These are phyloP conservation scores for Morus bassanus DNA, from an alignment of 2,797 vertebrate genomes.

Conservation along the genomic window DNA sequence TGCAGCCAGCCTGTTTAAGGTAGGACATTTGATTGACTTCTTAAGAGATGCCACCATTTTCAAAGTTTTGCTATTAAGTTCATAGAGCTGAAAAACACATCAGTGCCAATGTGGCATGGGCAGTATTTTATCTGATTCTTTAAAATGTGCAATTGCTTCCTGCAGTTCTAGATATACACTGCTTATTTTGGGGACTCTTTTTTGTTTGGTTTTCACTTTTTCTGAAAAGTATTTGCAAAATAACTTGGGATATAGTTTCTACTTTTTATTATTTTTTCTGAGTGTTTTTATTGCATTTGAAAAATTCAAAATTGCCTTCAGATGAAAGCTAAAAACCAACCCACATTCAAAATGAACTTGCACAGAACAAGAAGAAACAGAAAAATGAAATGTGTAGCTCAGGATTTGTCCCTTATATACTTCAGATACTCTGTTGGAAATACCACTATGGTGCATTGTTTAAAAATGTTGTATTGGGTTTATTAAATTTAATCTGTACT, in stretches of 20 bases:
- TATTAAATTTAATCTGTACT: constrained; percentile 37
- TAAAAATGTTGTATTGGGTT: constrained; percentile 42
- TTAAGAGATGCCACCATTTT: constrained; percentile 43
- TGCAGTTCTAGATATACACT: constrained; percentile 15
- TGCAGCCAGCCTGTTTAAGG: constrained; percentile 47
- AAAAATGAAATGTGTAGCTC: constrained; percentile 62
- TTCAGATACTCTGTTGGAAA: constrained; percentile 41
- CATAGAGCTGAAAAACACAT: constrained; percentile 37
- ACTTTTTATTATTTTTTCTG: constrained; percentile 3
- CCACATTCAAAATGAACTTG: constrained; percentile 51
- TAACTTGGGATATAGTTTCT: constrained; percentile 22
- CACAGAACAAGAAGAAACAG: constrained; percentile 45
- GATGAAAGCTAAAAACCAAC: constrained; percentile 21
- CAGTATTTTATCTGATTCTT: constrained; percentile 32
- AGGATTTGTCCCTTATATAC: constrained; percentile 43
- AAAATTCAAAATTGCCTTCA: constrained; percentile 45
- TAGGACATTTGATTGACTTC: constrained; percentile 32
- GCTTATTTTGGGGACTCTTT: background rate
- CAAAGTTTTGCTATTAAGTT: constrained; percentile 36
- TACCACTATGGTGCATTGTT: constrained; percentile 15
- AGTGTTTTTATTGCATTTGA: constrained; percentile 40
- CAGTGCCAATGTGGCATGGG: constrained; percentile 19
- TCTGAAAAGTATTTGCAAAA: constrained; percentile 30
- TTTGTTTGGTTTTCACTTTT: constrained; percentile 13
- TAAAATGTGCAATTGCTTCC: constrained; percentile 25